These are phyloP conservation scores for Sebastes matsubarae DNA, from an alignment of 2,797 vertebrate genomes.

Conservation along the genomic window DNA sequence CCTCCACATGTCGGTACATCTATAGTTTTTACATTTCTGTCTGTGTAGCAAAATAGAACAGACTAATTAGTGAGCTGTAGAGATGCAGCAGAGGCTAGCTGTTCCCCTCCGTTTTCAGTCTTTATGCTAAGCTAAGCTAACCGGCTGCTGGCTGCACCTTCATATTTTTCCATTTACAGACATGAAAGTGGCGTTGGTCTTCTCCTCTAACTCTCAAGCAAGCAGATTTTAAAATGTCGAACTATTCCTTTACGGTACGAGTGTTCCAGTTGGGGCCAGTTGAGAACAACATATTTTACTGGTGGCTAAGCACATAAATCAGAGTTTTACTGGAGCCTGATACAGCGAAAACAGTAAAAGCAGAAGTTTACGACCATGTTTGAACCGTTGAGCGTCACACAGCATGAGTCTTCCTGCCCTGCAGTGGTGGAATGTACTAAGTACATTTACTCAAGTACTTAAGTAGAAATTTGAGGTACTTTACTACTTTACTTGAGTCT, in stretches of 20 bases:
- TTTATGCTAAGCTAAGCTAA: background rate
- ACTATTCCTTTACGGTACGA: background rate
- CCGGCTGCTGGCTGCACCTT: background rate
- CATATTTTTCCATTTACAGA: background rate
- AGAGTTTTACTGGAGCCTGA: conserved; percentile 25
- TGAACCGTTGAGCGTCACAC: conserved; percentile 9
- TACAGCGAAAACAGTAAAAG: background rate
- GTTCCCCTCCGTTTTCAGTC: background rate
- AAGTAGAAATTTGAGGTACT: background rate
- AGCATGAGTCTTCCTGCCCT: background rate
- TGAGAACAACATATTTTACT: conserved; percentile 16
- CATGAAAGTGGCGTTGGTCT: background rate
- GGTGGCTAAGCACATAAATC: conserved; percentile 44
- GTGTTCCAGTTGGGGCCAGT: background rate
- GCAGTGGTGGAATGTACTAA: background rate
- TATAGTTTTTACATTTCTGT: background rate
- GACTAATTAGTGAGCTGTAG: background rate
- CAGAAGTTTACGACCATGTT: conserved; percentile 49
- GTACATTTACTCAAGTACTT: background rate
- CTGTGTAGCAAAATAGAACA: background rate
- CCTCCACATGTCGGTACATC: background rate
- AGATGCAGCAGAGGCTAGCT: background rate
- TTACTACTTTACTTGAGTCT: background rate
- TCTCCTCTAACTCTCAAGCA: background rate
- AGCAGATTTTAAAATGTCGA: background rate